These are phyloP conservation scores for Taphrorychus bicolor DNA, from an alignment of 2,888 invertebrate species.

Conservation along the genomic window DNA sequence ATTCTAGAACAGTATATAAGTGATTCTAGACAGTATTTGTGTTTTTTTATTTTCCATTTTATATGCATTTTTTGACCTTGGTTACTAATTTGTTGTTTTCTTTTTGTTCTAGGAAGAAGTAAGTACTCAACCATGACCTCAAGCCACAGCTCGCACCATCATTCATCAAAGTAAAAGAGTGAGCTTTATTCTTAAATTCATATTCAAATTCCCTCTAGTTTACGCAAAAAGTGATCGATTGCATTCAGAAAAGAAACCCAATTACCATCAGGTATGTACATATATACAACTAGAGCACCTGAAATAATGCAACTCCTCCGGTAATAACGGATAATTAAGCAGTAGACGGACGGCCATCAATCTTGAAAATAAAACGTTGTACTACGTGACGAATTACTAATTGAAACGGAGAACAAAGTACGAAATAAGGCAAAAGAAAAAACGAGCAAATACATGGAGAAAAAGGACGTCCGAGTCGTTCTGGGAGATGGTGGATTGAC, in stretches of 20 bases:
- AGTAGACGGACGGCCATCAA: slow-evolving; percentile 34
- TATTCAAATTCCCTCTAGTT: neutral
- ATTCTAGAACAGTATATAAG: too few relatives aligned
- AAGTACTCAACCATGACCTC: slow-evolving; percentile 52
- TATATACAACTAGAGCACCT: slow-evolving; percentile 18
- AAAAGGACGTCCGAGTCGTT: neutral
- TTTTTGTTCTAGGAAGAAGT: slow-evolving; percentile 62
- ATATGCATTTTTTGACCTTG: slow-evolving; percentile 9
- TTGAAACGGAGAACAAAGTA: slow-evolving; percentile 25
- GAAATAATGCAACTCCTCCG: slow-evolving; percentile 25
- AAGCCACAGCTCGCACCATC: slow-evolving; percentile 8
- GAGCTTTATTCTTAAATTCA: slow-evolving; percentile 9
- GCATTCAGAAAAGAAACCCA: neutral
- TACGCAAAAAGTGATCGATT: neutral
- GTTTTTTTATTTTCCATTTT: slow-evolving; percentile 39
- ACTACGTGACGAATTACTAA: slow-evolving; percentile 36
- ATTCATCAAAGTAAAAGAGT: slow-evolving; percentile 24
- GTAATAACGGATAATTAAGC: slow-evolving; percentile 32
- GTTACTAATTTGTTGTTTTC: slow-evolving; percentile 55
- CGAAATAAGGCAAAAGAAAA: slow-evolving; percentile 2
- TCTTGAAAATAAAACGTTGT: slow-evolving; percentile 34
- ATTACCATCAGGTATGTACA: slow-evolving; percentile 24
- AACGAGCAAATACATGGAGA: slow-evolving; percentile 2
- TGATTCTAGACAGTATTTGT: neutral
- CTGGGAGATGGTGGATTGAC: slow-evolving; percentile 9